Base-by-base conservation (phyloP, 2,113 vertebrate genomes). In the Nyctibius bracteatus region DNA sequence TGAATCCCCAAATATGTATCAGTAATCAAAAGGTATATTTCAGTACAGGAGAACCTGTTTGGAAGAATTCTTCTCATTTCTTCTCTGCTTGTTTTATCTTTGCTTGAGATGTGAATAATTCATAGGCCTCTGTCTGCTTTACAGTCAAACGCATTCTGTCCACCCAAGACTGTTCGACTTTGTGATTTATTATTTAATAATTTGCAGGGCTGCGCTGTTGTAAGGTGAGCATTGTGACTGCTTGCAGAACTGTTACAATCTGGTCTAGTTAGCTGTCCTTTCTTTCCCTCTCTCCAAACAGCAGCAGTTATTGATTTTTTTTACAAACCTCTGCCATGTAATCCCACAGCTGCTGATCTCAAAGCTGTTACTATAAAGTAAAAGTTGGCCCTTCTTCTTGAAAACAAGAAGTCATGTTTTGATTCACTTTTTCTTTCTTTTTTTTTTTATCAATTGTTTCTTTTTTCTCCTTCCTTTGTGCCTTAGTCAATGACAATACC, bases 151-250 rank as follows among this genome's bases (percentile, higher is more conserved):
- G 97, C 98, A 98, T 98, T 98, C 98, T 98, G 98, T 98, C 98
- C 98, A 98, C 98, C 98, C 98, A 98, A 98, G 98, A 98, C 98
- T 98, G 98, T 98, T 98, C 98, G 97, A 98, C 98, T 98, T 98
- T 99, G 98, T 99, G 98, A 99, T 99, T 99, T 98, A 99, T 99
- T 99, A 99, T 99, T 99, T 99, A 99, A 98, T 97, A 98, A 98
- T 98, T 98, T 98, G 98, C 98, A 98, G 98, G 98, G 98, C 98
- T 98, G 98, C 98, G 98, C 97, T 97, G 97, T 98, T 98, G 97
- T 98, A 98, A 98, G 98, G 98, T 98, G 98, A 98, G 98, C 98
- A 97, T 96, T 98, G 98, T 98, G 98, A 98, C 98, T 98, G 98
- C 98, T 98, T 98, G 98, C 98, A 98, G 98, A 98, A 98, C 98